A percentile compares a stretch with the other conserved stretches of the same genome.
Evolutionary conservation across 2,797 vertebrate genomes (phyloP).

Genomic region (Coendou prehensilis): DNA sequence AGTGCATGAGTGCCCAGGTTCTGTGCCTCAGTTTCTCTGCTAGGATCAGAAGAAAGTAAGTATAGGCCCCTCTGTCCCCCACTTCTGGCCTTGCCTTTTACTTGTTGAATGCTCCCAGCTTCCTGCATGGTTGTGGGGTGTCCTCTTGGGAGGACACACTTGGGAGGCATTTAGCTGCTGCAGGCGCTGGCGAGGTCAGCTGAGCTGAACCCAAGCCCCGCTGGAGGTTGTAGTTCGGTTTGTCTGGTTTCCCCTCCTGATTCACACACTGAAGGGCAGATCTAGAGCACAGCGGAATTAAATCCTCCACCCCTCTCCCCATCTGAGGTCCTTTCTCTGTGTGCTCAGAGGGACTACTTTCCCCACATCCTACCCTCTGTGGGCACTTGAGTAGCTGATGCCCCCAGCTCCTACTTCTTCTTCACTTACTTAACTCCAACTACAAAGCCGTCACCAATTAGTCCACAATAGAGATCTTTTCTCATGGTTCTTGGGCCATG

Average conservation of each 20-base stretch:
- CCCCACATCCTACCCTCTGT: neutral
- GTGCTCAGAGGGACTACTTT: neutral
- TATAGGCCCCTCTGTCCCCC: neutral
- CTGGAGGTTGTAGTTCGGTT: neutral
- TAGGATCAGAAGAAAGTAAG: neutral
- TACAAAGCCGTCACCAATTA: neutral
- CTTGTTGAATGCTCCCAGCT: neutral
- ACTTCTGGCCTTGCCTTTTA: neutral
- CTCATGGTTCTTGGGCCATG: neutral
- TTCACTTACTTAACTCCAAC: neutral
- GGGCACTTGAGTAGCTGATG: neutral
- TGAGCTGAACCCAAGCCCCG: neutral
- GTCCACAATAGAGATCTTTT: neutral
- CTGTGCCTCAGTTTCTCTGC: neutral
- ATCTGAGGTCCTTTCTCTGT: neutral
- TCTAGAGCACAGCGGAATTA: neutral
- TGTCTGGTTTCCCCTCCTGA: neutral
- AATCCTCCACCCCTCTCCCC: neutral
- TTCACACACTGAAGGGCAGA: neutral
- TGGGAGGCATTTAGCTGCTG: slow-evolving; percentile 48
- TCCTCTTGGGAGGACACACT: slow-evolving; percentile 75
- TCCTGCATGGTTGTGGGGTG: slow-evolving; percentile 56
- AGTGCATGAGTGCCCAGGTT: neutral
- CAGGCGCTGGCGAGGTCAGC: neutral
- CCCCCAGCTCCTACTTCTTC: neutral